Evolutionary conservation across 2,113 vertebrate genomes (phyloP), one percentile per base, ranked within the genome.

Genomic region (Blennius ocellaris): DNA sequence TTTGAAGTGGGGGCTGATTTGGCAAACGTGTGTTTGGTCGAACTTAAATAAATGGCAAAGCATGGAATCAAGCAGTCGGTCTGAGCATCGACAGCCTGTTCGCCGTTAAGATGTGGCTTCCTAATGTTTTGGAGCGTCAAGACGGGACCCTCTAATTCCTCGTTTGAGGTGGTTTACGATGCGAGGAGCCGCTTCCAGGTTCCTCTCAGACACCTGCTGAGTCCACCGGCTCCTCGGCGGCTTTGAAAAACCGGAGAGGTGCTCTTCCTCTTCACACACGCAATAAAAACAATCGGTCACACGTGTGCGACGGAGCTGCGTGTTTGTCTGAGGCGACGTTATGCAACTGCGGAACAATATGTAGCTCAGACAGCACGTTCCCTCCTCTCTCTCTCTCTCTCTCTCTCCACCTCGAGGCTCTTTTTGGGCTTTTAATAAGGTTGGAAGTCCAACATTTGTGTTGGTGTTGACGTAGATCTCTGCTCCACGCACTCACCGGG

Each of bases 301-400:
- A 39, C 36, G 51, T 0, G 11, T 37, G 8, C 11, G 58, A 8
- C 63, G 48, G 51, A 15, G 62, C 40, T 38, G 16, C 21, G 11
- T 5, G 11, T 55, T 54, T 44, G 8, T 68, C 17, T 40, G 66
- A 40, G 41, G 41, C 41, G 51, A 21, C 52, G 11, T 55, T 74
- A 66, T 41, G 2, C 56, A 77, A 74, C 39, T 36, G 30, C 51
- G 53, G 17, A 3, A 61, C 10, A 53, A 48, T 41, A 59, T 16
- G 6, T 14, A 52, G 56, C 56, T 37, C 48, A 53, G 39, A 55
- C 14, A 36, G 38, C 21, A 5, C 49, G 17, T 6, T 30, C 21
- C 21, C 16, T 8, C 8, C 14, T 43, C 9, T 45, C 41, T n/a
- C n/a, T n/a, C n/a, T n/a, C n/a, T n/a, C n/a, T n/a, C n/a, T n/a